These are phyloP conservation scores for Xerus inauris DNA, from an alignment of 2,113 vertebrate genomes.

Conservation along the genomic window DNA sequence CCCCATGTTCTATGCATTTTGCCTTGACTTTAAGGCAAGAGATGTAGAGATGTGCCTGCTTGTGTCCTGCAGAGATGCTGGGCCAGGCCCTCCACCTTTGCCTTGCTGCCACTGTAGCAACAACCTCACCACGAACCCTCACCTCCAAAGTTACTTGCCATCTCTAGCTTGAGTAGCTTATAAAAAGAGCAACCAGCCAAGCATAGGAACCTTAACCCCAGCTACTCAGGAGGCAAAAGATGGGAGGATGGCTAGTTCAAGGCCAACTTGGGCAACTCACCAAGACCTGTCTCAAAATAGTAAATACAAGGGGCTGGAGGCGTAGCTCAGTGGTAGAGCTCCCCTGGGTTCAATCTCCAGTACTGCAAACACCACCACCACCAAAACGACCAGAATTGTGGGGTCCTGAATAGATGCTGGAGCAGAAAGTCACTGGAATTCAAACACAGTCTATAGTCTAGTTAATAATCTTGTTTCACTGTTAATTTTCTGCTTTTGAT, in stretches of 20 bases:
- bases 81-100: not conserved
- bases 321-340: not conserved
- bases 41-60: not conserved
- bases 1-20: not conserved
- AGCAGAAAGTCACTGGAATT: not conserved
- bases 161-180: not conserved
- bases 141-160: not conserved
- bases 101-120: not conserved
- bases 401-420: not conserved
- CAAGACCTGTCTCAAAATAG: not conserved
- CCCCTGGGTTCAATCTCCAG: not conserved
- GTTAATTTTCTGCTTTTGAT: not conserved
- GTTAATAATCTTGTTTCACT: not conserved
- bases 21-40: not conserved
- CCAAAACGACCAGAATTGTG: not conserved
- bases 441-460: not conserved
- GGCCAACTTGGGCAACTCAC: not conserved
- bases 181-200: not conserved
- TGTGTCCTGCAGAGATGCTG: not conserved
- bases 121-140: not conserved
- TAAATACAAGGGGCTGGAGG: not conserved
- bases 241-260: not conserved
- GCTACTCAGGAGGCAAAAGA: not conserved
- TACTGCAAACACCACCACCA: not conserved
- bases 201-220: not conserved